Evolutionary conservation across 2,797 vertebrate species (phyloP).

Genomic region (Glossophaga mutica): DNA sequence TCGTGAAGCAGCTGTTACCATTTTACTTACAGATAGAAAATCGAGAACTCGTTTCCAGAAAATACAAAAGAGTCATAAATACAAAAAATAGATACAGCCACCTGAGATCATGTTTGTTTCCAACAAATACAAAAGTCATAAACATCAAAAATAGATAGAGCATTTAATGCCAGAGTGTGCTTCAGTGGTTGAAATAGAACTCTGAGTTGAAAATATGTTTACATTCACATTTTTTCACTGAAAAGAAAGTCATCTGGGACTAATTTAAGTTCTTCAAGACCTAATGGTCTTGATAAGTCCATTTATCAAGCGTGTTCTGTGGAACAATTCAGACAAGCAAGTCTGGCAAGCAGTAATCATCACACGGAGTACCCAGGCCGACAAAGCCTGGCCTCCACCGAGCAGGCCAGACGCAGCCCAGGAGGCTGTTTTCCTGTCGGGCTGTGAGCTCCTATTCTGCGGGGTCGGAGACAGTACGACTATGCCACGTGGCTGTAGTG

Average conservation of each 20-base stretch:
- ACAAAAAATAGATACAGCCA: constrained; percentile 60
- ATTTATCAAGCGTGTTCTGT: constrained; percentile 77
- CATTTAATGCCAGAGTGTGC: constrained; percentile 80
- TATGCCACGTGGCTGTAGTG: not conserved
- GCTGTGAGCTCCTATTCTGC: constrained; percentile 34
- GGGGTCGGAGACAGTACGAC: not conserved
- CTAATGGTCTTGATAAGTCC: constrained; percentile 77
- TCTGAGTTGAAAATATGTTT: constrained; percentile 82
- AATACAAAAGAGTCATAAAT: constrained; percentile 66
- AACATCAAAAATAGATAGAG: constrained; percentile 84
- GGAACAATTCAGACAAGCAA: constrained; percentile 75
- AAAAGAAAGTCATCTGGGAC: constrained; percentile 78
- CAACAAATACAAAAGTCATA: constrained; percentile 77
- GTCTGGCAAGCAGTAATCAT: constrained; percentile 74
- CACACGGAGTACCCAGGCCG: constrained; percentile 62
- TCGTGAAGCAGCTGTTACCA: constrained; percentile 44
- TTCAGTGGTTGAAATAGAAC: constrained; percentile 75
- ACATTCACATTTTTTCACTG: constrained; percentile 81
- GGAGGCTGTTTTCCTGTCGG: not conserved
- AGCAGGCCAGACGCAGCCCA: not conserved
- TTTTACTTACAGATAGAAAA: constrained; percentile 63
- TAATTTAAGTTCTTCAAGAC: constrained; percentile 79
- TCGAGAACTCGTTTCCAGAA: constrained; percentile 58
- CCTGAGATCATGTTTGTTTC: constrained; percentile 65
- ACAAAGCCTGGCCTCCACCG: constrained; percentile 62